Base-by-base conservation (phyloP, 2,797 vertebrate species). In the Graptemys geographica region DNA sequence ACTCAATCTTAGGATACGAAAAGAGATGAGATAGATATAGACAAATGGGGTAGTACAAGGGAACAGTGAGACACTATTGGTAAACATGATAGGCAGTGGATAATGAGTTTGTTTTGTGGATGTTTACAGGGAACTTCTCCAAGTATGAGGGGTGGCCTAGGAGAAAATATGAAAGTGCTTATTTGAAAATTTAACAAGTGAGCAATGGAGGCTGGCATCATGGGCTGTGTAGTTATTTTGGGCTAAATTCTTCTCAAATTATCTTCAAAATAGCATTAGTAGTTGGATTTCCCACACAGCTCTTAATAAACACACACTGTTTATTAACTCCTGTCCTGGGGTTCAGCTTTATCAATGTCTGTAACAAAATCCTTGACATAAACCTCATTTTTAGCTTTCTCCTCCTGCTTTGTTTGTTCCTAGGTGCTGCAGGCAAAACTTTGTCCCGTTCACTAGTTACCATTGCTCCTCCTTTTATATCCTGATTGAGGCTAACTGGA, bases 361-460 rank as follows among this genome's bases (percentile, higher is more conserved):
- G 59, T 23, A 15, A 53, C 47, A 33, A 8, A 5, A 5, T 47
- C 12, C 16, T 8, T 8, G 25, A 23, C n/a, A 83, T 86, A 11
- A 74, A 12, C 19, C 23, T 79, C 9, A 16, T 16, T 52, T 83
- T 4, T 72, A 47, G 3, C 33, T 94, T 79, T 83, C 23, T 87
- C 7, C 33, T 2, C 0, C 9, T 8, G 7, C 1, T 0, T 76
- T 8, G 19, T 18, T 57, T 83, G 51, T 8, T 89, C 31, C 8
- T 9, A 31, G 44, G 7, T 78, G 6, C 55, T 88, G 19, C n/a
- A 13, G 83, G 65, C 7, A 65, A 59, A 33, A 84, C 53, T 15
- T 52, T 87, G 25, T n/a, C 6, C 47, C 10, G 2, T 37, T 69
- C 19, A 11, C 69, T 72, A 72, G 3, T 27, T 51, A 55, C 33